These are phyloP conservation scores for Oegoconia quadripuncta DNA, from an alignment of 2,888 invertebrate genomes.

Conservation along the genomic window DNA sequence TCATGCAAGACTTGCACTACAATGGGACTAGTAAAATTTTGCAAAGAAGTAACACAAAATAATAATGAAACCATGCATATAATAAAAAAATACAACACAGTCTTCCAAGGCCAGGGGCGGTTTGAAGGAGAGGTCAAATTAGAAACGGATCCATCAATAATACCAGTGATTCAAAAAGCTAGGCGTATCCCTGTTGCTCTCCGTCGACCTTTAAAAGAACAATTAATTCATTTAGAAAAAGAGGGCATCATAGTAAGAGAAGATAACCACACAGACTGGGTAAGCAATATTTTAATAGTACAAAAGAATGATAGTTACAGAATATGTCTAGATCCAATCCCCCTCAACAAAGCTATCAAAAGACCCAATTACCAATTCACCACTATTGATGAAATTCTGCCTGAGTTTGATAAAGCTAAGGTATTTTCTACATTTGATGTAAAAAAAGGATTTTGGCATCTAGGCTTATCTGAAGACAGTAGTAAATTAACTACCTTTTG, in stretches of 20 bases:
- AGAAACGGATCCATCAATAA: constrained; percentile 6
- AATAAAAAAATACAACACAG: constrained; percentile 8
- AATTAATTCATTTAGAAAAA: constrained; percentile 11
- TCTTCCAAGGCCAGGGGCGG: constrained; percentile 11
- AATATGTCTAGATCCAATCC: constrained; percentile 18
- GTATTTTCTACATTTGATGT: constrained; percentile 13
- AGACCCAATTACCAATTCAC: constrained; percentile 16
- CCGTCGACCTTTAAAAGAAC: constrained; percentile 7
- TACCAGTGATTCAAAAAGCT: constrained; percentile 9
- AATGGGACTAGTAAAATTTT: constrained; percentile 8
- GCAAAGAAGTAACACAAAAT: background rate
- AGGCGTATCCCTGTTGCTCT: constrained; percentile 11
- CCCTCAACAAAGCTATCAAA: constrained; percentile 15
- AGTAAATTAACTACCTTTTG: constrained; percentile 14
- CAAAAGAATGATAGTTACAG: constrained; percentile 7
- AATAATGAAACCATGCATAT: background rate
- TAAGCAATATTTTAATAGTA: constrained; percentile 10
- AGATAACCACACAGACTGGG: constrained; percentile 10
- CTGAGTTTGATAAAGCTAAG: constrained; percentile 13
- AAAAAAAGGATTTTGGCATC: constrained; percentile 13
- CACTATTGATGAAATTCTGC: constrained; percentile 13
- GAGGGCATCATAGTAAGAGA: constrained; percentile 13
- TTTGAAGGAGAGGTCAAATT: constrained; percentile 9
- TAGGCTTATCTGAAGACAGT: constrained; percentile 8
- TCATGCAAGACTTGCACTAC: constrained; percentile 6